Evolutionary conservation across 2,888 invertebrate genomes (phyloP).

Genomic region (Thumatha senex): DNA sequence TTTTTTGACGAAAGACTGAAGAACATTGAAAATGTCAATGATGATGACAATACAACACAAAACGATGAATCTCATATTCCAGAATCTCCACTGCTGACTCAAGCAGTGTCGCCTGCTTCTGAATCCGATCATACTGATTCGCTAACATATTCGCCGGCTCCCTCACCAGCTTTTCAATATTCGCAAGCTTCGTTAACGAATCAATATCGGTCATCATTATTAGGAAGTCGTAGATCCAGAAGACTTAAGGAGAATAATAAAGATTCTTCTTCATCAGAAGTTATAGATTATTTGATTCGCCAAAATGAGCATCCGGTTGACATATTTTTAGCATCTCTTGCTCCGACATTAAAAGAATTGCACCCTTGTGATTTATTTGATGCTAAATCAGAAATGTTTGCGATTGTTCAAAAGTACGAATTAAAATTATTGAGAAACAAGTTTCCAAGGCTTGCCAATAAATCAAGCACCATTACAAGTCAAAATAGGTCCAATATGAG

Average conservation of each 20-base stretch:
- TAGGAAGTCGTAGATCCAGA: background rate
- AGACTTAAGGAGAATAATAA: conserved; percentile 1
- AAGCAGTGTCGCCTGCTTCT: conserved; percentile 2
- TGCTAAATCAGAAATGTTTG: conserved; percentile 7
- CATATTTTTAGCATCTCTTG: conserved; percentile 9
- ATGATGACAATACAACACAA: conserved; percentile 6
- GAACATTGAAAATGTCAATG: conserved; percentile 12
- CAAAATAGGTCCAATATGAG: background rate
- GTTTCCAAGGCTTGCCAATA: conserved; percentile 1
- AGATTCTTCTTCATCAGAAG: conserved; percentile 9
- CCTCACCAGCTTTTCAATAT: conserved; percentile 11
- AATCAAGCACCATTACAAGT: conserved; percentile 3
- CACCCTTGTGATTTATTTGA: conserved; percentile 7
- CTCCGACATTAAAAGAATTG: conserved; percentile 5
- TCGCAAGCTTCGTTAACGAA: conserved; percentile 4
- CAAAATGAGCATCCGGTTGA: conserved; percentile 10
- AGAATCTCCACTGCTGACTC: conserved; percentile 8
- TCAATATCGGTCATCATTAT: background rate
- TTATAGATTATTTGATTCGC: conserved; percentile 10
- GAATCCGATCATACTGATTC: conserved; percentile 6
- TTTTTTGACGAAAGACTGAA: conserved; percentile 7
- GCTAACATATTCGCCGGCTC: conserved; percentile 6
- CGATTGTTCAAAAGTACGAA: conserved; percentile 5
- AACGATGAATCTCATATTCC: conserved; percentile 12
- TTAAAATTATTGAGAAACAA: conserved; percentile 5